A percentile compares a stretch with the other conserved stretches of the same genome.
Conservation (phyloP, 2,113 vertebrate species). For the Alligator sinensis region DNA sequence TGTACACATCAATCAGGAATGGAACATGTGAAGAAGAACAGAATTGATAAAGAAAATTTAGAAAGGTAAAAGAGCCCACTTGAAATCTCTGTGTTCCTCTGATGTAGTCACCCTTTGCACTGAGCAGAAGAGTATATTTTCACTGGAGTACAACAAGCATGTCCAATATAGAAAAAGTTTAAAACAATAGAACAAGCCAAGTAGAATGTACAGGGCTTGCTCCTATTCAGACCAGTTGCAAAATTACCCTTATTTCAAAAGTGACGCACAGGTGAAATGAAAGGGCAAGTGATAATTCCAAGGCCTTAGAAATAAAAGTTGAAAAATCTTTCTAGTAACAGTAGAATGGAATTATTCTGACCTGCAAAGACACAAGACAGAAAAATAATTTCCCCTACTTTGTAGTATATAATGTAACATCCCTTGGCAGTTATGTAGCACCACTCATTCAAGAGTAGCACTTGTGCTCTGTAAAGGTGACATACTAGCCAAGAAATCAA, state of each 20-base stretch:
- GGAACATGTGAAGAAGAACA: background rate
- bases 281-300: background rate
- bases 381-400: background rate
- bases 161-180: background rate
- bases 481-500: too few relatives aligned
- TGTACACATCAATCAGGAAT: constrained; percentile 37
- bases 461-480: background rate
- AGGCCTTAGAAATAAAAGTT: background rate
- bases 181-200: background rate
- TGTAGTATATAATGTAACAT: background rate
- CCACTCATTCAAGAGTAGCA: background rate
- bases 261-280: background rate
- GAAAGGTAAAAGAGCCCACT: rapidly evolving
- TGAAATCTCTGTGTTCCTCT: background rate
- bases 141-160: background rate
- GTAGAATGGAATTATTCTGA: background rate
- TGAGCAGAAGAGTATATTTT: background rate
- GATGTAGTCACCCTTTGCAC: background rate
- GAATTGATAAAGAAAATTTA: background rate
- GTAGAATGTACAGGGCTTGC: background rate
- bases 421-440: background rate
- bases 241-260: background rate
- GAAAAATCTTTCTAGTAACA: background rate
- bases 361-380: background rate
- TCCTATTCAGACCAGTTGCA: background rate